Conservation (phyloP, 2,888 invertebrate genomes). For the Drosophila greeni region DNA sequence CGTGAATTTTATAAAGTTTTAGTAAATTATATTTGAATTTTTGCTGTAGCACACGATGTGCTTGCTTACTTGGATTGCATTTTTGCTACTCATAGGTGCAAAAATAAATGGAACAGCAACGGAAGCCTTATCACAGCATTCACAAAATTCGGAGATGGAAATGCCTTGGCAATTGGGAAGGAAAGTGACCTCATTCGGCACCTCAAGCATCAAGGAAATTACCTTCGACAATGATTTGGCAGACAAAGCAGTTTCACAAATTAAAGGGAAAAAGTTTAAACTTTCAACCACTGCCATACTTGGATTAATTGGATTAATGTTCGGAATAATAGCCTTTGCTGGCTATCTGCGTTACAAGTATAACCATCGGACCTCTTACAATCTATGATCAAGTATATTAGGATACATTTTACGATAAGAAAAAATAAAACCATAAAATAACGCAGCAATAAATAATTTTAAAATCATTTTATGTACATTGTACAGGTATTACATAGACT, state of each 20-base stretch:
- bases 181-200: background rate
- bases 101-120: background rate
- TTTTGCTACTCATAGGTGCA: background rate
- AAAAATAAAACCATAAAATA: no score
- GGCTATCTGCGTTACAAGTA: conserved; percentile 7
- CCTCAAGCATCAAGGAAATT: background rate
- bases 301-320: conserved; percentile 17
- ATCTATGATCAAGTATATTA: background rate
- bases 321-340: conserved; percentile 4
- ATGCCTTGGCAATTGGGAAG: no score
- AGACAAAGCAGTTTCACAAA: no score
- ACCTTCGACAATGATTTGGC: no score
- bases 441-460: background rate
- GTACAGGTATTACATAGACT: conserved; percentile 3
- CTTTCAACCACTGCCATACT: conserved; percentile 6
- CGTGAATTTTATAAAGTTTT: background rate
- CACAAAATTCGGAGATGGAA: background rate
- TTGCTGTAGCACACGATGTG: background rate
- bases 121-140: background rate
- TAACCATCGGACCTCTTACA: conserved; percentile 9
- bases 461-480: conserved; percentile 6
- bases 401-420: no score
- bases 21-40: background rate
- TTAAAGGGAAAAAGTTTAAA: background rate
- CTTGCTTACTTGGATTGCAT: background rate